phyloP scores from a whole-genome alignment of 2,113 vertebrate genomes.

The Oncorhynchus kisutch region DNA sequence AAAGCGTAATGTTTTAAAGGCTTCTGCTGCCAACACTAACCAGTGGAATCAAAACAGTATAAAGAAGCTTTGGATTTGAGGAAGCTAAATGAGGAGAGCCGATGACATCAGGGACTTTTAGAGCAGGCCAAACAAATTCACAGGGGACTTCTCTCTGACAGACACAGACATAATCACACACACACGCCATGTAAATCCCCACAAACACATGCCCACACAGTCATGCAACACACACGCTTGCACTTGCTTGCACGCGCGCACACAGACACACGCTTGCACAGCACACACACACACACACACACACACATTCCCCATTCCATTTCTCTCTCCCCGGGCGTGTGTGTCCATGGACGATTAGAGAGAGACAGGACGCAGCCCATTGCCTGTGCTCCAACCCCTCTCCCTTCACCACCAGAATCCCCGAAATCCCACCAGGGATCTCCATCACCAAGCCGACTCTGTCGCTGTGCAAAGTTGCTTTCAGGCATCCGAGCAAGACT shows the following conservation, averaged over 20 bases:
- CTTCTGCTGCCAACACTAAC: not conserved
- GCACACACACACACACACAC: not conserved
- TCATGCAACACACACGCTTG: not conserved
- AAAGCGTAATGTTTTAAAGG: not conserved
- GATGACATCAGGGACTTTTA: not conserved
- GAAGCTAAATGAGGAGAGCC: not conserved
- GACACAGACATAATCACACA: not conserved
- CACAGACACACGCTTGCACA: no score
- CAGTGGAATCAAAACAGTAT: not conserved
- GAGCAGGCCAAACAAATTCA: not conserved
- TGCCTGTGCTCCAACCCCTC: conserved; percentile 54
- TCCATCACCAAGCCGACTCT: conserved; percentile 52
- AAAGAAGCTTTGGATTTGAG: conserved; percentile 4
- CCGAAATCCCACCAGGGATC: conserved; percentile 50
- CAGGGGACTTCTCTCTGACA: not conserved
- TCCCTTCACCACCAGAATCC: conserved; percentile 41
- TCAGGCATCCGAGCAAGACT: conserved; percentile 42
- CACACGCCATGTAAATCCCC: not conserved
- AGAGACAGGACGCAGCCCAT: conserved; percentile 60
- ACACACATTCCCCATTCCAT: conserved; percentile 36
- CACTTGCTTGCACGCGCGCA: no score
- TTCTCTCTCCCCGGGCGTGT: conserved; percentile 58
- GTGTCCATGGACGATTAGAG: conserved; percentile 67
- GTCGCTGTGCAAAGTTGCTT: conserved; percentile 48
- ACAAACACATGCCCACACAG: no score